Base-by-base conservation (phyloP, 2,797 vertebrate genomes). In the Acanthurus leucopareius region DNA sequence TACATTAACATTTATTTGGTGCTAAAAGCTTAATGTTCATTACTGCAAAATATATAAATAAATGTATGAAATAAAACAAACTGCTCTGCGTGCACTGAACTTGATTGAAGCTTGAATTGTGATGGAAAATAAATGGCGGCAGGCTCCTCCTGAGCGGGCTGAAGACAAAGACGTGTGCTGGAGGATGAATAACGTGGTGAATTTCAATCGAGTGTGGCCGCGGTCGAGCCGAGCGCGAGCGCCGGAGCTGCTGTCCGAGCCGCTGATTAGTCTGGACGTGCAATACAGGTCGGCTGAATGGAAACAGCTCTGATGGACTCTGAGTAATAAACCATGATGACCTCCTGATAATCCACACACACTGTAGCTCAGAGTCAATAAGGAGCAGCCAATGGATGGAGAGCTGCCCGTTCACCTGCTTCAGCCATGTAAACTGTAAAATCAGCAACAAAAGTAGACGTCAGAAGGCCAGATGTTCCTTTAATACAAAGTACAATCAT, bases 241-340 rank as follows among this genome's bases (percentile, higher is more conserved):
- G 56, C 57, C 62, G 80, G 75, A 49, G 75, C 48, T 0, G 66
- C 63, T 22, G 82, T 76, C 73, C 22, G 1, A 1, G 42, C 6
- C 8, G 28, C 69, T 84, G 85, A 92, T 87, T 78, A 76, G 77
- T 64, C 69, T 58, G 79, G 75, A 76, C 49, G 44, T 58, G 76
- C 5, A 28, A 80, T 79, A 45, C 64, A 28, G 72, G 71, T 60
- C 44, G 53, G 65, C 77, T 35, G 69, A 75, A 68, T 67, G 77
- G 77, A 86, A 81, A 49, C 20, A 4, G 64, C 77, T 65, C 78
- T 81, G 88, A 85, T 75, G 78, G 87, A 84, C 74, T 71, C 65
- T 13, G 80, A 40, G 85, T 85, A 81, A 84, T 79, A 81, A 86
- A 81, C 69, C 82, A 17, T 69, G 85, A 88, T 79, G 80, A 80